Evolutionary conservation across 1,140 invertebrate species (phyloP), one percentile per base, ranked within the genome.

Genomic region (Apis cerana): DNA sequence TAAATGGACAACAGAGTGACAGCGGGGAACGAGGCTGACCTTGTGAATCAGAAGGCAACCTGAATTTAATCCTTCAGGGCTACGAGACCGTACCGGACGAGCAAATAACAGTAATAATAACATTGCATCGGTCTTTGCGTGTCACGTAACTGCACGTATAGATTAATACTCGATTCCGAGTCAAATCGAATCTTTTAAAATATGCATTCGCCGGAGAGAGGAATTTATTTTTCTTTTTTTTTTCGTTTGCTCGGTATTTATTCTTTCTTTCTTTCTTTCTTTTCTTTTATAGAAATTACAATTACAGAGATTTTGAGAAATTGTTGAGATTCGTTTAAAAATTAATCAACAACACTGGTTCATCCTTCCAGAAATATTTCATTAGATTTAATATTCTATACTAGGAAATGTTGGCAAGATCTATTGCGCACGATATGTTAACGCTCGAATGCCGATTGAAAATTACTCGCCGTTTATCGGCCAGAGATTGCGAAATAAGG

Each of bases 21-120:
- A 88, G 86, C 79, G 67, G 54, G 67, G 78, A 88, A 85, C 79
- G 82, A 82, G 86, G 78, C 82, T 84, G 85, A 87, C 86, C 82
- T 87, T 88, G 85, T 61, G 82, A 87, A 84, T 75, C 82, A 88
- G 78, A 87, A 87, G 86, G 78, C 86, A 88, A 88, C 83, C 86
- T 88, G 82, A 87, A 88, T 88, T 87, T 87, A 87, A 87, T 87
- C 81, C 86, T 87, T 83, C 85, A 85, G 81, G 76, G 86, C 85
- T 83, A 65, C 72, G 76, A 76, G 86, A 76, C 75, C 80, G 69
- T 67, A 58, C 86, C 85, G 85, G 86, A 87, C 85, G 77, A 81
- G 86, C 85, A 86, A 87, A 87, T 87, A 87, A 86, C 81, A 87
- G 85, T 87, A 87, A 87, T 87, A 87, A 87, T 87, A 87, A 87